A percentile compares a stretch with the other conserved stretches of the same genome.
Conservation (phyloP, 92 coral and sea anemone species). For the Actinostola sp. region DNA sequence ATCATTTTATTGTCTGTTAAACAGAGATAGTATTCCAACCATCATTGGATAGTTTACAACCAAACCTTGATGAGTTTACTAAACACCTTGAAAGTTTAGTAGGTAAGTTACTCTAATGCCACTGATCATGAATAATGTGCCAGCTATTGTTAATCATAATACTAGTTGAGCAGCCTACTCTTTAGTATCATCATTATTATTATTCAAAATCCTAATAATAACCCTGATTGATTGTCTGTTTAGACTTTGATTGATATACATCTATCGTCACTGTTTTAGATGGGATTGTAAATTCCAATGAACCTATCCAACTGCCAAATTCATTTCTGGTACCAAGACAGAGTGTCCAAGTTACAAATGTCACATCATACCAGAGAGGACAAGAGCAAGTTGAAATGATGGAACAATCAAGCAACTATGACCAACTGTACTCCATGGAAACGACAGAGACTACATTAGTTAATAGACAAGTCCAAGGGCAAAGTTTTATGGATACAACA, state of each 20-base stretch:
- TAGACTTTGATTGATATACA: no score
- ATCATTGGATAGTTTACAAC: conserved; percentile 87
- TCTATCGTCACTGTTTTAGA: background rate
- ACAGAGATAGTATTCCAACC: conserved; percentile 68
- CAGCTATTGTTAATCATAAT: background rate
- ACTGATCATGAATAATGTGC: background rate
- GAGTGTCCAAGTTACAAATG: background rate
- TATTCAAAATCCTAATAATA: no score
- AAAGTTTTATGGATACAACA: conserved; percentile 29
- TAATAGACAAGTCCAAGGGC: conserved; percentile 9
- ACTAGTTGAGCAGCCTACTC: background rate
- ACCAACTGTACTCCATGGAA: conserved; percentile 18
- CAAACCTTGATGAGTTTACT: conserved; percentile 89
- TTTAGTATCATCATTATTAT: no score
- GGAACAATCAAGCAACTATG: conserved; percentile 60
- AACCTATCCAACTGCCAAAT: background rate
- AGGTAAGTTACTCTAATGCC: conserved; percentile 47
- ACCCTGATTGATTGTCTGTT: no score
- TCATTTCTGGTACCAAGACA: background rate
- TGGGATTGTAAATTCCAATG: background rate
- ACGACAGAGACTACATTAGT: background rate
- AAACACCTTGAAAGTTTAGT: conserved; percentile 83
- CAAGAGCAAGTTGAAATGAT: conserved; percentile 64
- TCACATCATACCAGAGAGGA: conserved; percentile 18
- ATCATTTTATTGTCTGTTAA: background rate